Evolutionary conservation across 1,140 invertebrate species (phyloP), one percentile per base, ranked within the genome.

Genomic region (Hyphantria cunea): DNA sequence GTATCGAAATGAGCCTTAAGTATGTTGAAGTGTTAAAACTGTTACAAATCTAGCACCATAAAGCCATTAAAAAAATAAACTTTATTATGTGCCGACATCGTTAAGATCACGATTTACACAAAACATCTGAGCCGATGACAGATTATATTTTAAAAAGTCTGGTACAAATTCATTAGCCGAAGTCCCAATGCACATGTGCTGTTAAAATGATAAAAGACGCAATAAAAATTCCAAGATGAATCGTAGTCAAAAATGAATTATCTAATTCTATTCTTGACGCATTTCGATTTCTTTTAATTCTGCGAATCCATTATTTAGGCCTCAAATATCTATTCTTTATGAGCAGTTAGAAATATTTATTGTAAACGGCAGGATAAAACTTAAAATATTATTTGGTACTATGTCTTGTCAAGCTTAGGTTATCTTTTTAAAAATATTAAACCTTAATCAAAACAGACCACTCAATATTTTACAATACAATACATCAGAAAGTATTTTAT

Each of bases 81-180:
- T 81, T 84, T 83, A 83, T 86, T 68, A 70, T 64, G 68, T 72
- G 72, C 60, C 54, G 70, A 80, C 74, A 68, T 77, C 81, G 74
- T 84, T 82, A 84, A 81, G 59, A 65, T 44, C 32, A 56, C 69
- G 63, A 84, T 87, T 87, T 87, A 85, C 84, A 76, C 48, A 72
- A 74, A 79, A 72, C 78, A 82, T 76, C 62, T 78, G 78, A 79
- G 42, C 56, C 52, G 81, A 75, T 79, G 84, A 85, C 81, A 84
- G 74, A 33, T 58, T 72, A 80, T 82, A 84, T 83, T 82, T 74
- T 59, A 31, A 62, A 42, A 51, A 58, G 64, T 73, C 64, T 66
- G 65, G 69, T 74, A 76, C 68, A 77, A 80, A 86, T 79, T 83
- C 74, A 79, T 84, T 81, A 76, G 64, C 61, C 65, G 52, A 44